Evolutionary conservation across 1,140 invertebrate genomes (phyloP), one percentile per base, ranked within the genome.

Genomic region (Dufourea novaeangliae): DNA sequence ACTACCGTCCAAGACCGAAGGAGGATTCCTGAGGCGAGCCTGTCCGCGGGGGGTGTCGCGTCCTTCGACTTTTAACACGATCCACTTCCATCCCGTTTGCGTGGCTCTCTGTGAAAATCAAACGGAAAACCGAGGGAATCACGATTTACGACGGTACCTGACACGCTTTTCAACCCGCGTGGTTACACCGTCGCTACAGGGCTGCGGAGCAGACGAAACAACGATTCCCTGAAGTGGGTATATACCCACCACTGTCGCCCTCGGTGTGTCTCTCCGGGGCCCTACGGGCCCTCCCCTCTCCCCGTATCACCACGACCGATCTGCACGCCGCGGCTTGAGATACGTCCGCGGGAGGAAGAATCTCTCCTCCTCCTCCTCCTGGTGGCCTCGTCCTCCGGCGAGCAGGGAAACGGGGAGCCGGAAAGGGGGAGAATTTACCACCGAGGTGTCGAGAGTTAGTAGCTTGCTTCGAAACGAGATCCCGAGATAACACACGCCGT

Each of bases 401-500:
- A 8, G 22, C 54, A 59, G 62, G 22, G 34, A 41, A 27, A 34
- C n/a, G 59, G 56, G 66, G 50, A 78, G 44, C 44, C 67, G 56
- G 79, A 75, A 67, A 57, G 64, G 80, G 64, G 80, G 73, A 78
- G 80, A 85, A 84, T 63, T 84, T 78, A 85, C 79, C 79, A 82
- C 63, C 76, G 72, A 87, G 80, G 86, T 87, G 86, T 87, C 83
- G 85, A 87, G 86, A 83, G 80, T 83, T 83, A 86, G 84, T 86
- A 86, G 84, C 84, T 78, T 86, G 84, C 78, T 79, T 62, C 72
- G 63, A 86, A 85, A 82, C 79, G 69, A 85, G 83, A 86, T 85
- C 56, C 25, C 41, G 57, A 79, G 84, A 86, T 86, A 86, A 85
- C n/a, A n/a, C n/a, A n/a, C 59, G 56, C 73, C 75, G 50, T 71